Evolutionary conservation across 2,888 invertebrate genomes (phyloP), one percentile per base, ranked within the genome.

Genomic region (Idaea biselata): DNA sequence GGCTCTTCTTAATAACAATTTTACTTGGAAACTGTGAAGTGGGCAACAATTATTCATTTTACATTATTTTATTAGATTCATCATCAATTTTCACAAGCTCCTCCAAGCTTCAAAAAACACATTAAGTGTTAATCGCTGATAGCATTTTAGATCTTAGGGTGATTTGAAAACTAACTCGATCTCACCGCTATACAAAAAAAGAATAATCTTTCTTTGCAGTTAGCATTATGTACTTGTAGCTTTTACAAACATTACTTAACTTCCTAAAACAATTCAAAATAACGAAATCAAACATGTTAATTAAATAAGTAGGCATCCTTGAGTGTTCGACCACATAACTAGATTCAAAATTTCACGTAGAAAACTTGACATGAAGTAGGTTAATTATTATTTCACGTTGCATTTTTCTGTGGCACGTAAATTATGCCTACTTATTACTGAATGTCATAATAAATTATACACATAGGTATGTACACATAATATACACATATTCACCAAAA

Each of bases 341-440:
- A 44, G 44, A 44, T 44, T 44, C 44, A 44, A 44, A 44, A 44
- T 44, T 44, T 44, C 44, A 44, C 44, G 44, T 7, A 44, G 44
- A 44, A 44, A 44, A 44, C 44, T 14, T 44, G 44, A 44, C 44
- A 44, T 44, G 11, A 44, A 44, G 44, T 44, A 44, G 44, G 44
- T 44, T 44, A 44, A 44, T 44, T 44, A 44, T 44, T 44, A 44
- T 44, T 44, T 44, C 44, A 44, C 44, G 44, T 44, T 44, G 44
- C 14, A 44, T 44, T 44, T 44, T 44, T 44, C 25, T 44, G 44
- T 14, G 44, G 44, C 44, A 44, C 44, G 44, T 44, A 44, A 44
- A 44, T 44, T 44, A 44, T 44, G 44, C 44, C 44, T 44, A 44
- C 44, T 44, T 44, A 44, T 14, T 14, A 44, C 44, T 11, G 44